Conservation (phyloP, 2,797 vertebrate genomes). For the Sphaeramia orbicularis region DNA sequence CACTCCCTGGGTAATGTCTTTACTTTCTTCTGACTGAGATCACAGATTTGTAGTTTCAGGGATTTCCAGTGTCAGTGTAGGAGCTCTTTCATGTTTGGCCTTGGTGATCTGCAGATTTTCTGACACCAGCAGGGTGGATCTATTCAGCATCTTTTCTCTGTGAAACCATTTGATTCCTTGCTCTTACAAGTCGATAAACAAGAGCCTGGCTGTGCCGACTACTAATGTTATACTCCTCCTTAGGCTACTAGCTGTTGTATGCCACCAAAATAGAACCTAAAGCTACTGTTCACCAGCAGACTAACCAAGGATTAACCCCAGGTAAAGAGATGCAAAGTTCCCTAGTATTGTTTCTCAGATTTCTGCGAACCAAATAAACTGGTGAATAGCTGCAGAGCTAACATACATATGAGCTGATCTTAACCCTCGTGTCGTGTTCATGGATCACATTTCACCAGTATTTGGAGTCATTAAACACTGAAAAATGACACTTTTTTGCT, state of each 20-base stretch:
- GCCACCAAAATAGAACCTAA: constrained; percentile 25
- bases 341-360: constrained; percentile 10
- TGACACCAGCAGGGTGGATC: constrained; percentile 41
- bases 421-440: neutral
- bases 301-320: constrained; percentile 18
- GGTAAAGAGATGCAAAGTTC: constrained; percentile 9
- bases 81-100: constrained; percentile 60
- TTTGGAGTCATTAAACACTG: too few relatives aligned
- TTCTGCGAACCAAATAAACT: neutral
- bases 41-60: constrained; percentile 45
- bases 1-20: constrained; percentile 53
- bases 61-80: constrained; percentile 39
- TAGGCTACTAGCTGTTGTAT: constrained; percentile 24
- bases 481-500: too few relatives aligned
- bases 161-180: constrained; percentile 15
- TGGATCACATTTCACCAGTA: too few relatives aligned
- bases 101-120: constrained; percentile 46
- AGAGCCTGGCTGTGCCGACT: constrained; percentile 3
- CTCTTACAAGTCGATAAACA: constrained; percentile 18
- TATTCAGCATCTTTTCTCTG: constrained; percentile 43
- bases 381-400: neutral
- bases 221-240: constrained; percentile 27
- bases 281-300: constrained; percentile 5
- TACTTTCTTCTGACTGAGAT: constrained; percentile 43
- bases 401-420: neutral